Evolutionary conservation across 2,797 vertebrate species (phyloP).

Genomic region (Aldrovandia affinis): DNA sequence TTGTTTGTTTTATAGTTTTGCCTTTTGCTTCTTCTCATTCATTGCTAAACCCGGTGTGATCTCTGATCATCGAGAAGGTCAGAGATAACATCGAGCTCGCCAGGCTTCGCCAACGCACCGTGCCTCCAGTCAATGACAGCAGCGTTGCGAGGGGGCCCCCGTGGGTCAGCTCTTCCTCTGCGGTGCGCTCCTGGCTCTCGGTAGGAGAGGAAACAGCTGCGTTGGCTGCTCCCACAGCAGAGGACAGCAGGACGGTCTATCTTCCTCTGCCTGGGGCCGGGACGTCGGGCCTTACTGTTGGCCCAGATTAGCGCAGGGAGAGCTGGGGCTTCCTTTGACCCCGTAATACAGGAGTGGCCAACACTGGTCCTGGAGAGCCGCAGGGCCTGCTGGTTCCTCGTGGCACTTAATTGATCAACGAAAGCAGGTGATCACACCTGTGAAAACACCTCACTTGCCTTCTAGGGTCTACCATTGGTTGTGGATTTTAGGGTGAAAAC

Average conservation of each 20-base stretch:
- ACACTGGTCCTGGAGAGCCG: neutral
- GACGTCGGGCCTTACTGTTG: neutral
- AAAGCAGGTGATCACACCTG: neutral
- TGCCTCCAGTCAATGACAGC: neutral
- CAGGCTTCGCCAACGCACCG: neutral
- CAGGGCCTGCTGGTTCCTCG: neutral
- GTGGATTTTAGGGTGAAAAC: neutral
- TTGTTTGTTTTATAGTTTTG: conserved; percentile 7
- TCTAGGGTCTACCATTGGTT: neutral
- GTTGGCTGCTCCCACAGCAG: conserved; percentile 10
- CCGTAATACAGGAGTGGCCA: neutral
- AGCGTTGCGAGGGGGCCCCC: neutral
- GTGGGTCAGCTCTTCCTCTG: neutral
- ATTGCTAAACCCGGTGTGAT: neutral
- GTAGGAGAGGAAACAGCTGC: conserved; percentile 20
- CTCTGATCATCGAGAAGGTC: neutral
- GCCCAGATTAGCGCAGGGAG: neutral
- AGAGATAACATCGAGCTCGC: no score
- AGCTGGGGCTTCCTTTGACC: neutral
- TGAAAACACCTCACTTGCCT: neutral
- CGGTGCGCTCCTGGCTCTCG: neutral
- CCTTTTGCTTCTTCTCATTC: neutral
- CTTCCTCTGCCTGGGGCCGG: neutral
- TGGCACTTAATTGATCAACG: neutral
- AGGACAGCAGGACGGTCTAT: neutral